These are phyloP conservation scores for Volucella bombylans DNA, from an alignment of 2,888 invertebrate species.

Conservation along the genomic window DNA sequence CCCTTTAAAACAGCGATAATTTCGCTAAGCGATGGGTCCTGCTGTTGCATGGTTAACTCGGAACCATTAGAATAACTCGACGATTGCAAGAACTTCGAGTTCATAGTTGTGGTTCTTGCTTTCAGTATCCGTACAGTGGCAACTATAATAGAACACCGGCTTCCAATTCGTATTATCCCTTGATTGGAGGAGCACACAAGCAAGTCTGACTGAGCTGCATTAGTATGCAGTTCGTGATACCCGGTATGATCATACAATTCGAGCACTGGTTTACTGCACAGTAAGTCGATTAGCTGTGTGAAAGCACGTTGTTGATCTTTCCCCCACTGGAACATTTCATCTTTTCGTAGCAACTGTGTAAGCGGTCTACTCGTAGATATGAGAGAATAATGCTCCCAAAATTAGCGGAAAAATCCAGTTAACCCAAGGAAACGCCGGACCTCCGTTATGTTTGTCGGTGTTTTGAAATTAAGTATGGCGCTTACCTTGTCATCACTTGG, in stretches of 20 bases:
- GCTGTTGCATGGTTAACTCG: no score
- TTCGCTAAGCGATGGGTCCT: no score
- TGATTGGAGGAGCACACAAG: slow-evolving; percentile 19
- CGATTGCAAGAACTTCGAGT: slow-evolving; percentile 46
- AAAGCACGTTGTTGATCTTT: slow-evolving; percentile 5
- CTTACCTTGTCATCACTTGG: no score
- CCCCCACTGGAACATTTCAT: slow-evolving; percentile 11
- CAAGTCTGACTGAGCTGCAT: slow-evolving; percentile 17
- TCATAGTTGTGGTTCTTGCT: slow-evolving; percentile 15
- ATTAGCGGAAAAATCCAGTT: slow-evolving; percentile 26
- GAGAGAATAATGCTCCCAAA: slow-evolving; percentile 4
- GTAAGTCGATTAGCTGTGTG: not conserved
- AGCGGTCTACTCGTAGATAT: slow-evolving; percentile 24
- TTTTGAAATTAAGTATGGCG: no score
- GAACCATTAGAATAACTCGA: slow-evolving; percentile 50
- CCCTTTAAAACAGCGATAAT: no score
- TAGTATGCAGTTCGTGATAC: slow-evolving; percentile 22
- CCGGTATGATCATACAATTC: not conserved
- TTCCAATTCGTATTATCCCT: not conserved
- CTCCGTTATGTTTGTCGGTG: not conserved
- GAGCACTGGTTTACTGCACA: slow-evolving; percentile 5
- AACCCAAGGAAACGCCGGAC: slow-evolving; percentile 23
- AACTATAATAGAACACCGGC: slow-evolving; percentile 29
- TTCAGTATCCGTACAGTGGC: slow-evolving; percentile 20
- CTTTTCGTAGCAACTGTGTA: slow-evolving; percentile 19